phyloP scores from a whole-genome alignment of 2,888 invertebrate species.

The Yponomeuta cagnagella region DNA sequence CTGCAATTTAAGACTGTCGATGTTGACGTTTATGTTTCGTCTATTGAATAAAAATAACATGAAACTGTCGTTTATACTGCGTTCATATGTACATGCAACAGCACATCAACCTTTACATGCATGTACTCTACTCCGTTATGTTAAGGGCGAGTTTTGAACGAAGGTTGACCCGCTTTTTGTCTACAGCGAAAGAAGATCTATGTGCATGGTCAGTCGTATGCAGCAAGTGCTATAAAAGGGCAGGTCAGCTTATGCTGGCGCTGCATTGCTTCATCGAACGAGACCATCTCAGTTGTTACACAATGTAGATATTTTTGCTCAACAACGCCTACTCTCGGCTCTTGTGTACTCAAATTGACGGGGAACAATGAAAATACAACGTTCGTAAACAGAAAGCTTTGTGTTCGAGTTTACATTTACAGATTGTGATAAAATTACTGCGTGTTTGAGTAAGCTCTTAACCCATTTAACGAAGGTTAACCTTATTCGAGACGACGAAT shows the following conservation, averaged over 20 bases:
- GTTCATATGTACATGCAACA: not conserved
- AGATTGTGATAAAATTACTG: slow-evolving; percentile 12
- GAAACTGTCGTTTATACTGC: not conserved
- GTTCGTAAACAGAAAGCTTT: slow-evolving; percentile 21
- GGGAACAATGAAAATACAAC: slow-evolving; percentile 46
- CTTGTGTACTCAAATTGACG: slow-evolving; percentile 27
- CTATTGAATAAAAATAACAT: slow-evolving; percentile 11
- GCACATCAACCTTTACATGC: too few species aligned
- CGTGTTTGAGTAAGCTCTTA: slow-evolving; percentile 11
- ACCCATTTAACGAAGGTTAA: not conserved
- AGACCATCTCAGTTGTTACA: slow-evolving; percentile 44
- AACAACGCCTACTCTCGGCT: slow-evolving; percentile 44
- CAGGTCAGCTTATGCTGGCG: slow-evolving; percentile 15
- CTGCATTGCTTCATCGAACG: slow-evolving; percentile 45
- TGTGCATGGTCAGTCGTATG: not conserved
- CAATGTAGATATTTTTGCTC: slow-evolving; percentile 53
- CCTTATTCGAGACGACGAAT: not conserved
- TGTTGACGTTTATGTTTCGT: not conserved
- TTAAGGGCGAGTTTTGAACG: too few species aligned
- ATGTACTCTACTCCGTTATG: too few species aligned
- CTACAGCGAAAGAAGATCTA: not conserved
- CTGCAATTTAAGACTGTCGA: not conserved
- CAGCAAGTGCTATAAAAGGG: not conserved
- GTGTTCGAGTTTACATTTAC: slow-evolving; percentile 53
- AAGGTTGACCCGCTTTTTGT: too few species aligned